Conservation (phyloP, 1,140 invertebrate genomes). For the Drosophila auraria region DNA sequence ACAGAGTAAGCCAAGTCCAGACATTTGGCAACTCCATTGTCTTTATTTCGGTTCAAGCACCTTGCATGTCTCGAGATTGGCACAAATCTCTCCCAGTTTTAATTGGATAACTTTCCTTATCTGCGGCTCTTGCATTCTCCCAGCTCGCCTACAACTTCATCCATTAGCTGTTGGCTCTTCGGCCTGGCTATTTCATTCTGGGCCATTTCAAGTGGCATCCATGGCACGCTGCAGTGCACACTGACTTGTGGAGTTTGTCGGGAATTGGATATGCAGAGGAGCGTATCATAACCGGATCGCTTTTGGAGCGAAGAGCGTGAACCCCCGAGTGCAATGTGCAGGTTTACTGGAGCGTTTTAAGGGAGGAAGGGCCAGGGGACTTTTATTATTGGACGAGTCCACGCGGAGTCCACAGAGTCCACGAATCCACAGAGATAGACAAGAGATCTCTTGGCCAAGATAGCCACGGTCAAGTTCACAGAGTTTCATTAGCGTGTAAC, state of each 20-base stretch:
- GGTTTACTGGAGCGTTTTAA: conserved; percentile 70
- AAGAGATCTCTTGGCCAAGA: conserved; percentile 68
- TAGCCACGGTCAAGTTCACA: conserved; percentile 85
- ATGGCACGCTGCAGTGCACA: conserved; percentile 76
- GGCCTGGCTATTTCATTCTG: conserved; percentile 49
- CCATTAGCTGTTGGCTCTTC: conserved; percentile 45
- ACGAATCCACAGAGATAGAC: conserved; percentile 29
- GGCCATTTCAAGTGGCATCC: conserved; percentile 67
- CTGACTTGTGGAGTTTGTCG: conserved; percentile 7
- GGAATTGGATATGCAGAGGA: conserved; percentile 54
- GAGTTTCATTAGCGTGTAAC: conserved; percentile 84
- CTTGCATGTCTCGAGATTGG: conserved; percentile 65
- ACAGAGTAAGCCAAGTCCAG: neutral
- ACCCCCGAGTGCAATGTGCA: conserved; percentile 60
- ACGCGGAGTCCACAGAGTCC: conserved; percentile 55
- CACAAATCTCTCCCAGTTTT: conserved; percentile 57
- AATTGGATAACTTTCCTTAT: conserved; percentile 75
- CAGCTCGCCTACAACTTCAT: conserved; percentile 54
- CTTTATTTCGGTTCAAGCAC: conserved; percentile 33
- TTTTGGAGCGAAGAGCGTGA: conserved; percentile 69
- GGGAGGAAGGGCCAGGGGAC: conserved; percentile 15
- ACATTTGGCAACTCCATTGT: conserved; percentile 10
- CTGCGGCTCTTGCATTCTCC: conserved; percentile 29
- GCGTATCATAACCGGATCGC: conserved; percentile 82
- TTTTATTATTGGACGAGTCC: conserved; percentile 79